Evolutionary conservation across 2,797 vertebrate genomes (phyloP), one percentile per base, ranked within the genome.

Genomic region (Clamator glandarius): DNA sequence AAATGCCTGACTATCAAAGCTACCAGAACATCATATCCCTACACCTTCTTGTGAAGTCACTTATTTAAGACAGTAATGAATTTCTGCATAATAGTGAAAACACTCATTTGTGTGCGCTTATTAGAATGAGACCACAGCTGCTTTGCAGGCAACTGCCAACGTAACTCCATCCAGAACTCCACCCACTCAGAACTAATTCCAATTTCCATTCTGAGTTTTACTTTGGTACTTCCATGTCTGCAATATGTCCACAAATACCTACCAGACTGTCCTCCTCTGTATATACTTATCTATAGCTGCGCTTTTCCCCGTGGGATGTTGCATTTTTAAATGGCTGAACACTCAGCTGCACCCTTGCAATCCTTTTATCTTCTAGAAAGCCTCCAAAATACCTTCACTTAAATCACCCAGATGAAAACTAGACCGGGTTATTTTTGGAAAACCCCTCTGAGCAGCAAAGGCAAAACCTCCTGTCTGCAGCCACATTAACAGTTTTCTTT

Each of bases 1-100:
- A 66, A 67, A 66, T 11, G 18, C 35, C 57, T 33, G 84, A 78
- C 84, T 76, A 89, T 87, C 95, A 92, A 96, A 97, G 97, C 93
- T 80, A 94, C 94, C 94, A 96, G 96, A 58, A 97, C 96, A 97
- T 94, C 95, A 94, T 76, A 95, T 77, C 97, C 93, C 95, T 96
- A n/a, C 55, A 89, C 97, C 96, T 95, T 93, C 92, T 84, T 59
- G 87, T 68, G 96, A 93, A 98, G 97, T 97, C 97, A 97, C 97
- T 97, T 92, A 97, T n/a, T 92, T 96, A 96, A 96, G 61, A 84
- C 92, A 97, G 81, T 93, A 84, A 74, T 74, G 33, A 90, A 96
- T 97, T 95, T 82, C 18, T 69, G 89, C 72, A 63, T 90, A 87
- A 69, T 11, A 66, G 83, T 90, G 93, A 16, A 75, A 97, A 95